phyloP scores from a whole-genome alignment of 2,797 vertebrate species.

The Malurus leucopterus region DNA sequence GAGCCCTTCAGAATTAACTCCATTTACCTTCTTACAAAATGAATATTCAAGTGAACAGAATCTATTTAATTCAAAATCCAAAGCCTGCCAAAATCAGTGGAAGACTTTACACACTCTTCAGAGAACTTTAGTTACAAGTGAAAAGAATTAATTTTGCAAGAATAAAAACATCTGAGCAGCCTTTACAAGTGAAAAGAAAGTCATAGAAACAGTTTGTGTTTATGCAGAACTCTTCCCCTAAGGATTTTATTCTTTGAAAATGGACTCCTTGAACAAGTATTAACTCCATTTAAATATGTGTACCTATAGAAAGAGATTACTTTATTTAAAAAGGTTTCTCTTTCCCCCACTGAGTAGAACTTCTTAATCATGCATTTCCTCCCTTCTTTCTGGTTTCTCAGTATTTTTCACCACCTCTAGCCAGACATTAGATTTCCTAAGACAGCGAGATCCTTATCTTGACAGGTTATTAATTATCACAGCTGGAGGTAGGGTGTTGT shows the following conservation, averaged over 20 bases:
- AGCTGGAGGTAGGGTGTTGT: slow-evolving; percentile 42
- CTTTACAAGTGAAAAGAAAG: not conserved
- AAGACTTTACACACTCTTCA: not conserved
- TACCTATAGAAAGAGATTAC: not conserved
- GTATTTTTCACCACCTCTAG: slow-evolving; percentile 29
- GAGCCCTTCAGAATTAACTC: not conserved
- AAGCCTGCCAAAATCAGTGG: not conserved
- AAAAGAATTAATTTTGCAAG: not conserved
- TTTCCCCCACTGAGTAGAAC: not conserved
- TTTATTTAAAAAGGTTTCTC: not conserved
- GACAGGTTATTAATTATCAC: slow-evolving; percentile 67
- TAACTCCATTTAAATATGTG: not conserved
- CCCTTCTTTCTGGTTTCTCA: not conserved
- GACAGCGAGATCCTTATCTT: slow-evolving; percentile 28
- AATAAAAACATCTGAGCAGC: not conserved
- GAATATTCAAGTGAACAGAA: not conserved
- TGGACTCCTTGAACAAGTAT: not conserved
- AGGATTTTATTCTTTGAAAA: slow-evolving; percentile 1
- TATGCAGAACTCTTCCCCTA: not conserved
- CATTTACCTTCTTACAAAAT: not conserved
- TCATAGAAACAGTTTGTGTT: not conserved
- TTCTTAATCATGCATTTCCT: not conserved
- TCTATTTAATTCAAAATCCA: not conserved
- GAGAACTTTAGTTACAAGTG: not conserved
- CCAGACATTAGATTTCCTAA: slow-evolving; percentile 39